Conservation (phyloP, 2,113 vertebrate species). For the Calyptommatus sinebrachiatus region DNA sequence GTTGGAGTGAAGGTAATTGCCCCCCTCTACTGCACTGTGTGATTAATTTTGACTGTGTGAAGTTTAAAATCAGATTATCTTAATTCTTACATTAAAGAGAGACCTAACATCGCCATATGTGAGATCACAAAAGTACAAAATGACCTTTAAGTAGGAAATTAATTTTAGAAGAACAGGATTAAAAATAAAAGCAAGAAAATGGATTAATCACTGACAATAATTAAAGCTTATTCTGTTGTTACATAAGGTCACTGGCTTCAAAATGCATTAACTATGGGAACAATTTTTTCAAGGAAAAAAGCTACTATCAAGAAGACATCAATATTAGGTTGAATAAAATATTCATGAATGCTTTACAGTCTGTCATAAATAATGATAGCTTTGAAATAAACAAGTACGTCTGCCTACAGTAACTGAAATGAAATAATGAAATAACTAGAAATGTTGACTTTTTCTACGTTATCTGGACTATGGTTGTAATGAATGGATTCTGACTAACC, state of each 20-base stretch:
- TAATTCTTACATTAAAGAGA: not conserved
- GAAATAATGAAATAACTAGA: not conserved
- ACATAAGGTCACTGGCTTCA: constrained; percentile 17
- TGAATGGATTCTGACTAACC: too few species aligned
- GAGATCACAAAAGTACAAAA: constrained; percentile 13
- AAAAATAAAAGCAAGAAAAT: constrained; percentile 29
- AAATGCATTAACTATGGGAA: constrained; percentile 23
- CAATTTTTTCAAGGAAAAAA: not conserved
- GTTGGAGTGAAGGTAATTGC: not conserved
- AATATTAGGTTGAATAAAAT: not conserved
- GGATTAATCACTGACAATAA: constrained; percentile 21
- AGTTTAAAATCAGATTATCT: not conserved
- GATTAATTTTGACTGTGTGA: not conserved
- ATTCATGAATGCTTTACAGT: not conserved
- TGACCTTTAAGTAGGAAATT: constrained; percentile 20
- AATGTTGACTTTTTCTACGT: not conserved
- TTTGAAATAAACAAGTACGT: not conserved
- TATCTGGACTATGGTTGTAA: too few species aligned
- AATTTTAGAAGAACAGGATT: constrained; percentile 24
- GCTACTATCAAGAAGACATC: not conserved
- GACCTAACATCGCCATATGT: not conserved
- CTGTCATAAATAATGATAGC: not conserved
- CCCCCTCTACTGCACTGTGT: not conserved
- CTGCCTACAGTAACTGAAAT: not conserved
- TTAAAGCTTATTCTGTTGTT: constrained; percentile 21